Conservation (phyloP, 37 sponge, comb jelly and placozoan genomes). For the Beroe ovata region DNA sequence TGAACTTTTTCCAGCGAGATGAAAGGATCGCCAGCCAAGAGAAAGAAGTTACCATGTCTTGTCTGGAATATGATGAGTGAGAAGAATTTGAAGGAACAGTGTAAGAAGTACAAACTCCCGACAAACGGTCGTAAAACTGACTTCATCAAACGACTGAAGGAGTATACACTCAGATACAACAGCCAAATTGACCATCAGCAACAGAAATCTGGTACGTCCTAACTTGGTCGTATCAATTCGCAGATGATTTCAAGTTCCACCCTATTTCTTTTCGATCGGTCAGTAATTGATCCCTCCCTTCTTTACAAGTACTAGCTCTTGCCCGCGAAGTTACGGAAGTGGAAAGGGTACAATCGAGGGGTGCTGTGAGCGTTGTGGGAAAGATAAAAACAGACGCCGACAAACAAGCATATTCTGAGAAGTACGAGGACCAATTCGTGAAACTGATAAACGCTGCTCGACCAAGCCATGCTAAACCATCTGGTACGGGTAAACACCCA, state of each 20-base stretch:
- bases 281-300: too few species aligned
- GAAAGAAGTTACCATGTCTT: neutral
- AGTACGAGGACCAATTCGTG: slow-evolving; percentile 46
- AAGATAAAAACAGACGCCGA: slow-evolving; percentile 35
- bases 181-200: neutral
- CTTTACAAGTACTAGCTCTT: neutral
- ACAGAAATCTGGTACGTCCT: slow-evolving; percentile 35
- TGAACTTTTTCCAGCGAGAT: too few species aligned
- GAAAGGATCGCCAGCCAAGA: too few species aligned
- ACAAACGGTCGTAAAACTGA: slow-evolving; percentile 25
- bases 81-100: slow-evolving; percentile 2
- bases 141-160: slow-evolving; percentile 32
- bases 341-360: neutral
- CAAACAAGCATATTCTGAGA: neutral
- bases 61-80: slow-evolving; percentile 50
- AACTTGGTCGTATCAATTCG: too few species aligned
- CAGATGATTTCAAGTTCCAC: too few species aligned
- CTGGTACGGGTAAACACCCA: too few species aligned
- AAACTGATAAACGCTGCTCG: slow-evolving; percentile 28
- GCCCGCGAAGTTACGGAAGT: neutral
- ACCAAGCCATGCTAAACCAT: neutral
- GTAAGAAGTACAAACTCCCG: slow-evolving; percentile 32
- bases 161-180: slow-evolving; percentile 52
- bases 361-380: neutral
- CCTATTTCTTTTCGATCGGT: too few species aligned